Evolutionary conservation across 2,888 invertebrate species (phyloP).

Genomic region (Hermodice carunculata): DNA sequence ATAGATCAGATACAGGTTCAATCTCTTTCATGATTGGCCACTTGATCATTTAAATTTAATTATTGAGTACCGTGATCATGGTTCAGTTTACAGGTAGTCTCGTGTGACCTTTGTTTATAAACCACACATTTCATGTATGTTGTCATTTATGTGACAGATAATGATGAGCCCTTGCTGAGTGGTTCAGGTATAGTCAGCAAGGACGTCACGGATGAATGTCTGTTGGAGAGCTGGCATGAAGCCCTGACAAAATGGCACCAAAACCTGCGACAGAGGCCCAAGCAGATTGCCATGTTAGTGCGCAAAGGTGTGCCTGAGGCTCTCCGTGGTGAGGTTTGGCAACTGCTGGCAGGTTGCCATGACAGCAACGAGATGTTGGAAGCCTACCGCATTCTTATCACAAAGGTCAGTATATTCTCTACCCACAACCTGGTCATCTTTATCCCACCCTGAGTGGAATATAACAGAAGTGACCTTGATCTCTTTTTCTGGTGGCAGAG

Average conservation of each 20-base stretch:
- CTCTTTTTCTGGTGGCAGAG: neutral
- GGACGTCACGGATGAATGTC: slow-evolving; percentile 92
- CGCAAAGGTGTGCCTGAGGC: slow-evolving; percentile 92
- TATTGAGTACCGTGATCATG: no score
- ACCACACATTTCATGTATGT: no score
- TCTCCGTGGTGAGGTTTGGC: slow-evolving; percentile 97
- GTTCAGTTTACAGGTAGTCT: no score
- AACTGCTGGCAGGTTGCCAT: slow-evolving; percentile 89
- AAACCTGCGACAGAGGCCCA: slow-evolving; percentile 76
- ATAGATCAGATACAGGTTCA: no score
- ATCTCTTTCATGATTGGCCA: no score
- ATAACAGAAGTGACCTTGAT: neutral
- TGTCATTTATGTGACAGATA: no score
- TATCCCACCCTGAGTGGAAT: neutral
- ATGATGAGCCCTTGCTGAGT: slow-evolving; percentile 90
- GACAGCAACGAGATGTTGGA: slow-evolving; percentile 81
- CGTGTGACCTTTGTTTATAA: no score
- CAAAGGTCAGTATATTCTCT: slow-evolving; percentile 77
- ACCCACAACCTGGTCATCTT: neutral
- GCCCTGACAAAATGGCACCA: slow-evolving; percentile 73
- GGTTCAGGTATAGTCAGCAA: slow-evolving; percentile 98
- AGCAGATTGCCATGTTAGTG: slow-evolving; percentile 75
- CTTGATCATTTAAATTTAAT: no score
- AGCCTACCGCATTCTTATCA: slow-evolving; percentile 90
- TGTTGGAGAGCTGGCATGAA: slow-evolving; percentile 91